These are phyloP conservation scores for Oscheius sp. DNA, from an alignment of 2,888 invertebrate species.

Conservation along the genomic window DNA sequence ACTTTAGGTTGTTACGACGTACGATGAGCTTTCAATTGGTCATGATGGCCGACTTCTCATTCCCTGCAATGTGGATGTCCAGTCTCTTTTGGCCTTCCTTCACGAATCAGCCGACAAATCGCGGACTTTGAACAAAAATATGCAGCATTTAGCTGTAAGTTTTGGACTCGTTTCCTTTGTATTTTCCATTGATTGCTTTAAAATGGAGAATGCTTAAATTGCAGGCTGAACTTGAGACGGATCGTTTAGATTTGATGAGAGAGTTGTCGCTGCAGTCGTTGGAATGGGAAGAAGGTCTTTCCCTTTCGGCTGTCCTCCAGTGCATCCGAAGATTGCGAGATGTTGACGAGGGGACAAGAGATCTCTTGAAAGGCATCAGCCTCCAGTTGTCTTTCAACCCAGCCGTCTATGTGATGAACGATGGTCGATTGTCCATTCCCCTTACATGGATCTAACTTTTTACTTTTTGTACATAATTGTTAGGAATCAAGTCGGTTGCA, in stretches of 20 bases:
- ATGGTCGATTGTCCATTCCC: slow-evolving; percentile 63
- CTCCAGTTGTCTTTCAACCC: slow-evolving; percentile 60
- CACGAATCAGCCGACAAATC: slow-evolving; percentile 41
- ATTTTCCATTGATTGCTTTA: background rate
- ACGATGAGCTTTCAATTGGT: slow-evolving; percentile 61
- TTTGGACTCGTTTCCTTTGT: background rate
- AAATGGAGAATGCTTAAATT: too few species aligned
- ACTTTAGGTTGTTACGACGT: slow-evolving; percentile 53
- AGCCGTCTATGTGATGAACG: slow-evolving; percentile 55
- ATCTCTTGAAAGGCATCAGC: slow-evolving; percentile 44
- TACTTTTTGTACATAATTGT: background rate
- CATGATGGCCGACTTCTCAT: slow-evolving; percentile 60
- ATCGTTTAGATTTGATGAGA: slow-evolving; percentile 32
- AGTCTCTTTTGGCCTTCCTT: slow-evolving; percentile 56
- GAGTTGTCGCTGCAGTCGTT: slow-evolving; percentile 43
- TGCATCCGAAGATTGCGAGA: slow-evolving; percentile 36
- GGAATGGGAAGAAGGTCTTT: slow-evolving; percentile 43
- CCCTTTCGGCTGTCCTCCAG: slow-evolving; percentile 34
- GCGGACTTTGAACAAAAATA: slow-evolving; percentile 37
- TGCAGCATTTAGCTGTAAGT: slow-evolving; percentile 40
- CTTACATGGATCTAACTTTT: slow-evolving; percentile 50
- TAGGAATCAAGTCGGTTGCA: background rate
- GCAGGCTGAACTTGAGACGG: slow-evolving; percentile 25
- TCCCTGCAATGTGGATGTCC: slow-evolving; percentile 67
- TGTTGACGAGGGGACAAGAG: slow-evolving; percentile 29